Base-by-base conservation (phyloP, 2,797 vertebrate species). In the Buphagus erythrorhynchus region DNA sequence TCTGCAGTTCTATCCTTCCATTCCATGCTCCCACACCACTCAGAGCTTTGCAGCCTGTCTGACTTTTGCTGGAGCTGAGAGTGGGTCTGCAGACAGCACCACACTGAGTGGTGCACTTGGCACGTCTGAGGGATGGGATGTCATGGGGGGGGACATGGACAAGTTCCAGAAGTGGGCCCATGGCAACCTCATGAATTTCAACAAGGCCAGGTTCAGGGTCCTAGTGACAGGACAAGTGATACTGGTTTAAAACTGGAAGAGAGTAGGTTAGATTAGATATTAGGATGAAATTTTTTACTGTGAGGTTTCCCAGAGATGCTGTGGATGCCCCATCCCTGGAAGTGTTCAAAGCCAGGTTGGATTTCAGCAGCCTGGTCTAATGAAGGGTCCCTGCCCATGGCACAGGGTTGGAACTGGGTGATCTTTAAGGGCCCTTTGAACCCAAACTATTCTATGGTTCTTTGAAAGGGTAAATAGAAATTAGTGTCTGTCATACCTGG, bases 81-180 rank as follows among this genome's bases (percentile, higher is more conserved):
- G 31, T 21, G 22, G 16, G 3, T 77, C 65, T 91, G 42, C 35
- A 68, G 48, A 20, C 19, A 40, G 0, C 18, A 16, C 22, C 26
- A 15, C 14, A 19, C 55, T 62, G 69, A 49, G 22, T 7, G 42
- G 18, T 42, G 42, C 48, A 25, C 13, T 13, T 69, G 63, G 51
- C n/a, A 45, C 0, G 0, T 31, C 38, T 45, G 65, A 40, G 38
- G 25, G 36, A 33, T 14, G 43, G 8, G 16, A 26, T 57, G 36
- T 5, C 38, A 16, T 5, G 10, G 36, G 14, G 13, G 45, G 9
- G 36, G n/a, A 33, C 4, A 3, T 35, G 57, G 33, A 26, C 24
- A 40, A 71, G 43, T 65, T 40, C 58, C 59, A 65, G 20, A 26
- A 51, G 7, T 14, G 29, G n/a, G 12, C 13, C 36, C 17, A 11